Percentiles rank a stretch among this genome's conserved stretches.
Evolutionary conservation across 1,140 invertebrate species (phyloP).

Genomic region (Drosophila oshimai): DNA sequence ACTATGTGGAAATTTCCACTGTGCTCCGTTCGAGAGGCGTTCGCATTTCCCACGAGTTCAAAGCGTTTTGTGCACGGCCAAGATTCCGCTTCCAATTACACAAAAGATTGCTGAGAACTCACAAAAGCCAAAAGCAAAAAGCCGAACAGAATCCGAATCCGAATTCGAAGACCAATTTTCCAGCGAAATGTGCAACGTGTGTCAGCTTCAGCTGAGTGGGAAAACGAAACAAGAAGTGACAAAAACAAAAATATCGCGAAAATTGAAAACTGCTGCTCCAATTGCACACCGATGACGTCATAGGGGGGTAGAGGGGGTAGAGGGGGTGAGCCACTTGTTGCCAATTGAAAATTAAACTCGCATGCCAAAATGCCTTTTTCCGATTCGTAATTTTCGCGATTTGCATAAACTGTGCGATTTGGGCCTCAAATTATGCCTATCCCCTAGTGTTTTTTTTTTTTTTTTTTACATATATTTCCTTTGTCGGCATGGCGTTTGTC

Average conservation of each 20-base stretch:
- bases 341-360: conserved; percentile 25
- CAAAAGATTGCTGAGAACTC: conserved; percentile 74
- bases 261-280: conserved; percentile 14
- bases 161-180: conserved; percentile 21
- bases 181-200: conserved; percentile 65
- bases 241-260: neutral
- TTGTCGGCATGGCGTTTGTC: conserved; percentile 61
- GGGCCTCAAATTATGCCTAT: conserved; percentile 57
- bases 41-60: conserved; percentile 72
- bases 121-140: conserved; percentile 24
- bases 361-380: conserved; percentile 59
- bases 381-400: conserved; percentile 44
- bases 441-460: neutral
- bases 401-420: conserved; percentile 72
- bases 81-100: conserved; percentile 73
- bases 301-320: neutral
- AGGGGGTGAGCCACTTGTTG: conserved; percentile 50
- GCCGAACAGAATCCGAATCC: conserved; percentile 28
- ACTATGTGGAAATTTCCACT: too few species aligned
- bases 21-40: conserved; percentile 13
- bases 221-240: conserved; percentile 9
- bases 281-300: conserved; percentile 58
- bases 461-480: conserved; percentile 8
- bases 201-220: conserved; percentile 48
- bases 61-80: conserved; percentile 67